Conservation (phyloP, 2,797 vertebrate genomes). For the Poecilia velifera region DNA sequence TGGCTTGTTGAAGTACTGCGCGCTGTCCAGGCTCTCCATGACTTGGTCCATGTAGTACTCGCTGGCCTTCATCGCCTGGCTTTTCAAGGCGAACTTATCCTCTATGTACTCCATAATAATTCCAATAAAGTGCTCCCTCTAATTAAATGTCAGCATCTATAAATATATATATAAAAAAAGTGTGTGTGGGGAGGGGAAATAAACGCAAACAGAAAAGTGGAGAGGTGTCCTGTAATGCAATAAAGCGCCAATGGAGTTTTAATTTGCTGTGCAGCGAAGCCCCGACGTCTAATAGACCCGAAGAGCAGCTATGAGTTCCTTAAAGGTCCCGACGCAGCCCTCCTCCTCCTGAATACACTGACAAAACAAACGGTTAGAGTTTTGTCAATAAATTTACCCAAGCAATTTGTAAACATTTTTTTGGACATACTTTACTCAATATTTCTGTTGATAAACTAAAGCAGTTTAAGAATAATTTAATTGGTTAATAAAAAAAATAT, state of each 20-base stretch:
- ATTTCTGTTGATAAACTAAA: neutral
- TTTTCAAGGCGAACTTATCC: slow-evolving; percentile 94
- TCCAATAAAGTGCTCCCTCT: slow-evolving; percentile 37
- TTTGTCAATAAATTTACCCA: neutral
- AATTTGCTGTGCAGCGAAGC: slow-evolving; percentile 84
- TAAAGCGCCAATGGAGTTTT: slow-evolving; percentile 74
- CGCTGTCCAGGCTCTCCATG: slow-evolving; percentile 94
- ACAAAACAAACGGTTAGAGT: neutral
- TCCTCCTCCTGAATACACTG: slow-evolving; percentile 2
- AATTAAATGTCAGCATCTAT: slow-evolving; percentile 62
- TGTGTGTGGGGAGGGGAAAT: neutral
- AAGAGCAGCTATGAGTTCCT: slow-evolving; percentile 76
- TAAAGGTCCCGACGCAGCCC: slow-evolving; percentile 77
- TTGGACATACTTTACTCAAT: neutral
- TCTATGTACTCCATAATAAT: slow-evolving; percentile 97
- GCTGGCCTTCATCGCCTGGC: slow-evolving; percentile 85
- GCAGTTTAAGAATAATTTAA: neutral
- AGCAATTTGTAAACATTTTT: neutral
- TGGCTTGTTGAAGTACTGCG: slow-evolving; percentile 91
- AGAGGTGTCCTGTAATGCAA: slow-evolving; percentile 34
- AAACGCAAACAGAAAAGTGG: slow-evolving; percentile 16
- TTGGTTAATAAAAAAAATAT: neutral
- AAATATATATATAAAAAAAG: neutral
- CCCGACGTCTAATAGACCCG: slow-evolving; percentile 88
- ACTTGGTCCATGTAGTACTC: slow-evolving; percentile 98